Percentiles rank a stretch among this genome's conserved stretches.
Conservation (phyloP, 2,797 vertebrate species). For the Poecilia velifera region DNA sequence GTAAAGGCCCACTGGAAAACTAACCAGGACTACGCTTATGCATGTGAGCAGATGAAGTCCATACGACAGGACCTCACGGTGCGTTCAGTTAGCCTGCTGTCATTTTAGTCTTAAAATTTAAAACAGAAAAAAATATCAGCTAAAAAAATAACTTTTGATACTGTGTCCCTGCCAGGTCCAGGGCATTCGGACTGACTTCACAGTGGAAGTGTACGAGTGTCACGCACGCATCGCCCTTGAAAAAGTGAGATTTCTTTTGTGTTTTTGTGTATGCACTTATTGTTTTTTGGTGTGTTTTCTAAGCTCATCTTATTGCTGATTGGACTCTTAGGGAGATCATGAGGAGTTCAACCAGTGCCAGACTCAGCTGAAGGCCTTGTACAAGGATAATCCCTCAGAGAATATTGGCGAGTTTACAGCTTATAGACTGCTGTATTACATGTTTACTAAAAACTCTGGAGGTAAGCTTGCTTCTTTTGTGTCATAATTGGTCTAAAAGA, state of each 20-base stretch:
- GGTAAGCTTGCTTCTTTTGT: slow-evolving; percentile 70
- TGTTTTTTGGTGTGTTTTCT: neutral
- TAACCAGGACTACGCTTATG: slow-evolving; percentile 91
- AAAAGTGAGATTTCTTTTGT: slow-evolving; percentile 78
- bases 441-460: slow-evolving; percentile 93
- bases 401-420: slow-evolving; percentile 94
- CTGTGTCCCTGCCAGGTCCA: slow-evolving; percentile 82
- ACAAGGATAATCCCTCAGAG: slow-evolving; percentile 87
- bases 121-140: too few species aligned
- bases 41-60: slow-evolving; percentile 95
- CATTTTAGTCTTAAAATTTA: neutral
- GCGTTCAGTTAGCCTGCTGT: slow-evolving; percentile 32
- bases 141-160: neutral
- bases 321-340: slow-evolving; percentile 86
- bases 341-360: slow-evolving; percentile 97
- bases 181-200: slow-evolving; percentile 92
- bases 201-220: slow-evolving; percentile 94
- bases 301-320: neutral
- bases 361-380: slow-evolving; percentile 92
- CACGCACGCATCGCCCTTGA: slow-evolving; percentile 93
- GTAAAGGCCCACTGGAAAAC: slow-evolving; percentile 91
- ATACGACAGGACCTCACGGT: slow-evolving; percentile 95
- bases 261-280: neutral
- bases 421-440: slow-evolving; percentile 91
- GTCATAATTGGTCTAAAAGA: neutral